Base-by-base conservation (phyloP, 1,140 invertebrate genomes). In the Venustaconcha ellipsiformis region DNA sequence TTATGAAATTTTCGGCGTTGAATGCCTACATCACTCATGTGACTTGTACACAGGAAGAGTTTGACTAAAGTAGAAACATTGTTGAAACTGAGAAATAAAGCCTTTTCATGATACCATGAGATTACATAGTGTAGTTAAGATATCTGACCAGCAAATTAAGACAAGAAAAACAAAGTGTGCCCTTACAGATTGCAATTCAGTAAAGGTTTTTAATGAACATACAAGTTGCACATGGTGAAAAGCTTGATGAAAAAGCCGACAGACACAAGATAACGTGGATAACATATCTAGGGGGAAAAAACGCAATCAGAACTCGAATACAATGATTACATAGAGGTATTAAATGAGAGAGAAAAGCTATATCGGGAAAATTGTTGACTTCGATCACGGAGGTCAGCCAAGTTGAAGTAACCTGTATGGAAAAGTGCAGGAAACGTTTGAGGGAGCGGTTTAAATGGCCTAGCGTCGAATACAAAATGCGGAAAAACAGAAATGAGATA, bases 41-140 rank as follows among this genome's bases (percentile, higher is more conserved):
- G 26, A 30, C 26, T 30, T 30, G 26, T 30, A 30, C 58, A 13
- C 8, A 12, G 48, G 68, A 59, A 70, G 68, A 59, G 20, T 70
- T 60, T 70, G 23, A 70, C 20, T 5, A 60, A 60, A 60, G 48
- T 4, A 70, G n/a, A 62, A 13, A 70, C 23, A 26, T 13, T 15
- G 68, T 70, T 26, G 57, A 70, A 70, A 70, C 26, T 11, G 18
- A 60, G 1, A 26, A 11, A 14, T 59, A 6, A 70, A 20, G 14
- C 68, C 68, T 15, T 13, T 60, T 26, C 26, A 72, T 20, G 70
- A 48, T 14, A 73, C 71, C 14, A 72, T 72, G 60, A 55, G 57
- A 57, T 18, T 63, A 15, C 59, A 64, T 20, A 48, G 57, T 30
- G 67, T 55, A 55, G 18, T 48, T 30, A 48, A 17, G 14, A 26